Evolutionary conservation across 2,888 invertebrate genomes (phyloP).

Genomic region (Cheilosia pagana): DNA sequence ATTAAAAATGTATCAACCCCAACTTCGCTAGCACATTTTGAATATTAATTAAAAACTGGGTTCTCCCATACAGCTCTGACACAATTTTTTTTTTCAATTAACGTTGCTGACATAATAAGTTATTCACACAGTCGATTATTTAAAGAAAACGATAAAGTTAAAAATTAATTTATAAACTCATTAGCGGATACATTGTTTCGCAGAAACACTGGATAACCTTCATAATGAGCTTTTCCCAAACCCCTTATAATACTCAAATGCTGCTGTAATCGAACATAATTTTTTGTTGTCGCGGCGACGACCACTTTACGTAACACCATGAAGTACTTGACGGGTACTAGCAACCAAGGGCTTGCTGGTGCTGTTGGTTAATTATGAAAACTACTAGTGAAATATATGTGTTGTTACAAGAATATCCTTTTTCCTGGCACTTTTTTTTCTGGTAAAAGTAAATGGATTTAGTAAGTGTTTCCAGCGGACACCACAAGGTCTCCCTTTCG

Average conservation of each 20-base stretch:
- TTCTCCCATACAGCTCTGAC: too few relatives aligned
- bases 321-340: conserved; percentile 5
- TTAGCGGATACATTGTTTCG: conserved; percentile 16
- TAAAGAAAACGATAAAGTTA: too few relatives aligned
- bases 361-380: conserved; percentile 25
- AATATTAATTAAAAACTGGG: too few relatives aligned
- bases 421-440: background rate
- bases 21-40: too few relatives aligned
- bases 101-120: background rate
- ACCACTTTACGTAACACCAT: conserved; percentile 10
- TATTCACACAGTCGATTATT: background rate
- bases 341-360: conserved; percentile 29
- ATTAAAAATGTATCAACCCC: too few relatives aligned
- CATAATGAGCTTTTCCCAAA: conserved; percentile 15
- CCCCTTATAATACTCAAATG: background rate
- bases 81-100: too few relatives aligned
- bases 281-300: conserved; percentile 2
- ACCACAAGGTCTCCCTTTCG: conserved; percentile 17
- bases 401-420: conserved; percentile 23
- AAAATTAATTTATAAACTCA: conserved; percentile 36
- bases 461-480: conserved; percentile 1
- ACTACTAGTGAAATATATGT: conserved; percentile 25
- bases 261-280: conserved; percentile 3
- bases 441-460: too few relatives aligned
- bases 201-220: conserved; percentile 20